These are phyloP conservation scores for Spheniscus humboldti DNA, from an alignment of 2,797 vertebrate genomes.

Conservation along the genomic window DNA sequence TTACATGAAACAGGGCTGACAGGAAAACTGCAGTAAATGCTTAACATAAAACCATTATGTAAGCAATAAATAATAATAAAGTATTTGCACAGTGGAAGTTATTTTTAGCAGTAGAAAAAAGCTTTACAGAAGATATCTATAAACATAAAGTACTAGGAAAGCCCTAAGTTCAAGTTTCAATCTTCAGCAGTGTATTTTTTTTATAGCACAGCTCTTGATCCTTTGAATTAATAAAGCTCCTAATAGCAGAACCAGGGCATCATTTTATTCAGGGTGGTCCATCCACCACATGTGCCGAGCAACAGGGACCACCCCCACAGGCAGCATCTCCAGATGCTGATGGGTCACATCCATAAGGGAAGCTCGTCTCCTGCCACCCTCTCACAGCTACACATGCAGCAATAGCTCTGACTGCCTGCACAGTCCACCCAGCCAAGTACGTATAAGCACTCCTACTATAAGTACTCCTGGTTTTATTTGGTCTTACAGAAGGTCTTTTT, in stretches of 20 bases:
- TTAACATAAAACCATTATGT: background rate
- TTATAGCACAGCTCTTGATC: background rate
- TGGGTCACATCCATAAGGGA: background rate
- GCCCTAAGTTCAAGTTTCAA: background rate
- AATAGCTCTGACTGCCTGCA: background rate
- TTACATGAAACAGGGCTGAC: background rate
- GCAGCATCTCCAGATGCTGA: background rate
- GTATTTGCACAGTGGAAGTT: background rate
- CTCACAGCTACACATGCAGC: no score
- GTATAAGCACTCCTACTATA: fast-evolving
- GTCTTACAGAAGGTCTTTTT: background rate
- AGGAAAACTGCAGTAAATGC: background rate
- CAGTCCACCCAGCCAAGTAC: background rate
- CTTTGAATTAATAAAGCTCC: background rate
- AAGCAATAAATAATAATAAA: background rate
- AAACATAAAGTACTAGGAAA: background rate
- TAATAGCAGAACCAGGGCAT: background rate
- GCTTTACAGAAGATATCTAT: background rate
- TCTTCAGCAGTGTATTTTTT: background rate
- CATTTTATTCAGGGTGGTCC: background rate
- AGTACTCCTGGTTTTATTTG: background rate
- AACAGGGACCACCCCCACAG: background rate
- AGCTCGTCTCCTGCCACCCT: background rate
- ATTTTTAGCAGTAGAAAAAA: background rate
- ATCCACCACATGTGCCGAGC: background rate